Percentiles rank a stretch among this genome's conserved stretches.
Evolutionary conservation across 2,888 invertebrate genomes (phyloP).

Genomic region (Hetaerina titia): DNA sequence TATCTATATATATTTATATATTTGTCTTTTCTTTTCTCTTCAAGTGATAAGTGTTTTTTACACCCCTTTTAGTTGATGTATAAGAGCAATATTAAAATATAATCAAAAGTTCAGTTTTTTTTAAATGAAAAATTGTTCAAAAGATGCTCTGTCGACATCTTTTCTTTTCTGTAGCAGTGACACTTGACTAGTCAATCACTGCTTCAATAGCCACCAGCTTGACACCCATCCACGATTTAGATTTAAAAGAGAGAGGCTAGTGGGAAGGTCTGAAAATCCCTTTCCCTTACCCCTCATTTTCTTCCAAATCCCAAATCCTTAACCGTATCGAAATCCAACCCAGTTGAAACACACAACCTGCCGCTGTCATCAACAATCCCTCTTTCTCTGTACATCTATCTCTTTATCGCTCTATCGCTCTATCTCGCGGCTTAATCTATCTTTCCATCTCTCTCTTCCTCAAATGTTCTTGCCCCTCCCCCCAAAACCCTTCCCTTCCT

Average conservation of each 20-base stretch:
- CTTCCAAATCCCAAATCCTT: not conserved
- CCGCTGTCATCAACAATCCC: slow-evolving; percentile 3
- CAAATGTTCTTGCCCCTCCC: not conserved
- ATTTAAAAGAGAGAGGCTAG: slow-evolving; percentile 48
- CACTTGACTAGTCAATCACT: slow-evolving; percentile 55
- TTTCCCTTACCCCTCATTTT: not conserved
- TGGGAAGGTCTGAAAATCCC: slow-evolving; percentile 19
- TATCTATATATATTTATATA: slow-evolving; percentile 53
- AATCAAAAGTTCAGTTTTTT: not conserved
- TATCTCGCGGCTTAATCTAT: not conserved
- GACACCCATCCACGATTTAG: slow-evolving; percentile 50
- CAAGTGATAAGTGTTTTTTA: slow-evolving; percentile 54
- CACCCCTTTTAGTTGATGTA: slow-evolving; percentile 56
- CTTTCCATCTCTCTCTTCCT: not conserved
- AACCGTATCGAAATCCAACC: not conserved
- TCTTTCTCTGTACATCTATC: not conserved
- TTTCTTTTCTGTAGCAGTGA: slow-evolving; percentile 42
- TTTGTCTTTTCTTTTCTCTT: slow-evolving; percentile 59
- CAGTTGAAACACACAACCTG: not conserved
- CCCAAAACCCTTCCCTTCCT: not conserved
- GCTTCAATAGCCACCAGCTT: slow-evolving; percentile 56
- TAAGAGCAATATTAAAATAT: slow-evolving; percentile 34
- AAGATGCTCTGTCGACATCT: slow-evolving; percentile 32
- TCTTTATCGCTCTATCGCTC: slow-evolving; percentile 51
- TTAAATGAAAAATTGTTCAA: not conserved